Percentiles rank a stretch among this genome's conserved stretches.
Conservation (phyloP, 1,140 invertebrate species). For the Littorina saxatilis region DNA sequence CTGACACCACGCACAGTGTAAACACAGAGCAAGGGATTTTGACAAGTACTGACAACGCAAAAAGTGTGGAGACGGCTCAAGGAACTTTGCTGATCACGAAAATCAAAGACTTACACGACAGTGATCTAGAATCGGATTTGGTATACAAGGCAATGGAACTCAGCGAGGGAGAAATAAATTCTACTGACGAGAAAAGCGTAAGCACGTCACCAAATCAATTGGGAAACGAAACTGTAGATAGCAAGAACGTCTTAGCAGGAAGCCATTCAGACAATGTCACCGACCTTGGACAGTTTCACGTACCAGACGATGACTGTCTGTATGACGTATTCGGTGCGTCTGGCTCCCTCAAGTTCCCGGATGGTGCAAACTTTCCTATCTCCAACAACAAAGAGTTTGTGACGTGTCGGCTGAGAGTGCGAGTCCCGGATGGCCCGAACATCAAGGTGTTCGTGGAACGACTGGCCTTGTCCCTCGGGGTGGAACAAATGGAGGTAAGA, state of each 20-base stretch:
- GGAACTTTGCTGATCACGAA: neutral
- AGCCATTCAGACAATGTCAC: neutral
- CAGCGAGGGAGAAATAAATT: neutral
- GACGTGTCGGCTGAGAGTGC: conserved; percentile 33
- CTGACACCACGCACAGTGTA: neutral
- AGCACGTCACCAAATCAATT: neutral
- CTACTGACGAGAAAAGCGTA: neutral
- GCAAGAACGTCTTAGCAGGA: neutral
- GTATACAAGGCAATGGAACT: neutral
- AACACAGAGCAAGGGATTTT: neutral
- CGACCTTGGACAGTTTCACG: neutral
- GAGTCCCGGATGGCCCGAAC: conserved; percentile 33
- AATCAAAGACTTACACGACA: neutral
- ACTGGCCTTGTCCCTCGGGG: conserved; percentile 32
- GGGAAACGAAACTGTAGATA: neutral
- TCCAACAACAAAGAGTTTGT: neutral
- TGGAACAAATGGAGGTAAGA: conserved; percentile 37
- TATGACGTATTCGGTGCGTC: conserved; percentile 30
- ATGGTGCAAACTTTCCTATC: neutral
- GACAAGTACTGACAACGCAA: neutral
- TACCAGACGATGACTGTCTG: conserved; percentile 18
- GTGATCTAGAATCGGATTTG: neutral
- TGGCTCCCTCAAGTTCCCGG: conserved; percentile 21
- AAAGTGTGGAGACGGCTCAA: neutral
- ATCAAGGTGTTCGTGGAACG: conserved; percentile 35